A percentile compares a stretch with the other conserved stretches of the same genome.
Conservation (phyloP, 2,113 vertebrate genomes). For the Gavia stellata region DNA sequence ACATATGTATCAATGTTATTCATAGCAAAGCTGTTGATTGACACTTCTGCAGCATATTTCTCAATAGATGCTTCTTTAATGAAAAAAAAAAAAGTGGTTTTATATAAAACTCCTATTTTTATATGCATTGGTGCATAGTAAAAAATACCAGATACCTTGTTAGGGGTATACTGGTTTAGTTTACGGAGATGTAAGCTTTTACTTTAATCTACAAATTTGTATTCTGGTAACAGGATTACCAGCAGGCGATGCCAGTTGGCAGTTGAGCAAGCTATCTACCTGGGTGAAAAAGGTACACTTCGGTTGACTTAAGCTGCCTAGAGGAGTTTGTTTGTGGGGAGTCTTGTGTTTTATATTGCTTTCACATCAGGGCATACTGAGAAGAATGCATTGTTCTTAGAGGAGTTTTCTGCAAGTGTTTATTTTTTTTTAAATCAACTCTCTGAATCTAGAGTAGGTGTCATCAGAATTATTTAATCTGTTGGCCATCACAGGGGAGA, state of each 20-base stretch:
- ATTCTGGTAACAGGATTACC: conserved; percentile 70
- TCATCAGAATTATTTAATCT: background rate
- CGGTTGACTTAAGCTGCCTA: background rate
- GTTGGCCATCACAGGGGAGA: background rate
- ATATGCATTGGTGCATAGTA: background rate
- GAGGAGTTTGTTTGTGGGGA: background rate
- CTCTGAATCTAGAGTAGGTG: background rate
- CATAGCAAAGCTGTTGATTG: background rate
- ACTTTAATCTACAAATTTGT: background rate
- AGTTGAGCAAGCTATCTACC: conserved; percentile 76
- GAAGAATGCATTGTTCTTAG: background rate
- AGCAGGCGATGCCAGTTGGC: conserved; percentile 87
- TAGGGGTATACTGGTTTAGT: background rate
- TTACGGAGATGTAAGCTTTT: background rate
- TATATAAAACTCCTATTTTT: background rate
- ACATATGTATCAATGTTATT: background rate
- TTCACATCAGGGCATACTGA: background rate
- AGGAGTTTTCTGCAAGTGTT: background rate
- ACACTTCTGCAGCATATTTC: background rate
- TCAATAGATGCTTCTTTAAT: background rate
- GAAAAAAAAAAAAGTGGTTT: background rate
- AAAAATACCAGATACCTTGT: background rate
- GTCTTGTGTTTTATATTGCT: background rate
- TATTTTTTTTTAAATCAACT: background rate
- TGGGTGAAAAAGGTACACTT: conserved; percentile 78